phyloP scores from a whole-genome alignment of 2,888 invertebrate species.

The Hedychridium roseum region DNA sequence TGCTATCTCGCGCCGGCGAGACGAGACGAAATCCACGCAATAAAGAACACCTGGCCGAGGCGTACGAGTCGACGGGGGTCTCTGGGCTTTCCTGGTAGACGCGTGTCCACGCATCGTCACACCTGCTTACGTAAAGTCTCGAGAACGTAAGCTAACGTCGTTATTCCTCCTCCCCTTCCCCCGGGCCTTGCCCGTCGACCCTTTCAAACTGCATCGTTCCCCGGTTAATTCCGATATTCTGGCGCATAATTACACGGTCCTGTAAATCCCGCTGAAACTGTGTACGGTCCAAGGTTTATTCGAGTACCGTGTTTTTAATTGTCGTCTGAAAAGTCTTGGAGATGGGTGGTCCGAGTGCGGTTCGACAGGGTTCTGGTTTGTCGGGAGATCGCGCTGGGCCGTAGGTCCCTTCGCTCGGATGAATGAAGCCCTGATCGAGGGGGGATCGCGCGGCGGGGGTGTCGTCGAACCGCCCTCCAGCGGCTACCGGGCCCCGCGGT shows the following conservation, averaged over 20 bases:
- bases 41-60: conserved; percentile 55
- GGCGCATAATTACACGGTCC: too few species aligned
- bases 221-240: too few species aligned
- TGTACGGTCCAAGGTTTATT: too few species aligned
- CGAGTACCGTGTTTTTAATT: too few species aligned
- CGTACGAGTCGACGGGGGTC: conserved; percentile 41
- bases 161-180: conserved; percentile 14
- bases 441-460: conserved; percentile 53
- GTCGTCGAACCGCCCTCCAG: conserved; percentile 53
- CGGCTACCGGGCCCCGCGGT: conserved; percentile 50
- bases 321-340: too few species aligned
- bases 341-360: too few species aligned
- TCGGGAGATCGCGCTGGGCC: too few species aligned
- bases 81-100: conserved; percentile 54
- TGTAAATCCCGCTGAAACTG: too few species aligned
- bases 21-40: conserved; percentile 41
- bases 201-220: background rate
- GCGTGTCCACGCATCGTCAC: conserved; percentile 64
- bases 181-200: background rate
- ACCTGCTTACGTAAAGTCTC: conserved; percentile 60
- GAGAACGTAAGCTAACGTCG: conserved; percentile 34
- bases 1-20: too few species aligned
- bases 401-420: too few species aligned
- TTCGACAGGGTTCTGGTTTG: too few species aligned
- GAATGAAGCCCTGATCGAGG: too few species aligned